Percentiles rank a stretch among this genome's conserved stretches.
Evolutionary conservation across 2,113 vertebrate species (phyloP).

Genomic region (Pygoscelis adeliae): DNA sequence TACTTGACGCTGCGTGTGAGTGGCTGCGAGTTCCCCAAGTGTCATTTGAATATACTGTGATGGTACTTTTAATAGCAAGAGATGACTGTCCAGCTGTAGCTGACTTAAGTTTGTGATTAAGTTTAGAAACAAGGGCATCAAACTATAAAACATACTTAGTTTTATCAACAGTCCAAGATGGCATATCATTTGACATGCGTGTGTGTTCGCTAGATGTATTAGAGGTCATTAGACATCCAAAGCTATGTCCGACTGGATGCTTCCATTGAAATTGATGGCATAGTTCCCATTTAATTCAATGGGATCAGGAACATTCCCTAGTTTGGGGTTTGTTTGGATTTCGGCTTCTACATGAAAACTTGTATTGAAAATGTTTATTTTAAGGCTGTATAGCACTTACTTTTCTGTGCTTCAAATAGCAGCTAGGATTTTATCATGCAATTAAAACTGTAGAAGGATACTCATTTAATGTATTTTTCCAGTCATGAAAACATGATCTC

Average conservation of each 20-base stretch:
- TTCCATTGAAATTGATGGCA: constrained; percentile 16
- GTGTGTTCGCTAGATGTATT: background rate
- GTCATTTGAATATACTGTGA: background rate
- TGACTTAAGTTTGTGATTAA: background rate
- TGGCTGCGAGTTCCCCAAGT: background rate
- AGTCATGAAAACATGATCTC: constrained; percentile 36
- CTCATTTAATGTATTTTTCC: constrained; percentile 55
- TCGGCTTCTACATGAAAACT: constrained; percentile 36
- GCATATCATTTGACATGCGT: background rate
- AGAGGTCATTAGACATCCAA: background rate
- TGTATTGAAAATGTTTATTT: constrained; percentile 47
- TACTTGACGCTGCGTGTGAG: background rate
- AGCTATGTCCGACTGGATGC: background rate
- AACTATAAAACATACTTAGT: background rate
- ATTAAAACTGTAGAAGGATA: constrained; percentile 35
- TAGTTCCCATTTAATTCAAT: constrained; percentile 57
- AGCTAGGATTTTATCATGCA: constrained; percentile 41
- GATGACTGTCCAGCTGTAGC: background rate
- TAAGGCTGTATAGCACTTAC: constrained; percentile 32
- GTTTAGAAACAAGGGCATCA: background rate
- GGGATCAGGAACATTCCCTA: constrained; percentile 47
- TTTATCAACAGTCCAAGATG: background rate
- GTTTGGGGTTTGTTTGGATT: constrained; percentile 65
- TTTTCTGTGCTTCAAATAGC: constrained; percentile 40
- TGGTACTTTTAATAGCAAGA: background rate